Evolutionary conservation across 2,113 vertebrate species (phyloP), one percentile per base, ranked within the genome.

Genomic region (Tachysurus vachellii): DNA sequence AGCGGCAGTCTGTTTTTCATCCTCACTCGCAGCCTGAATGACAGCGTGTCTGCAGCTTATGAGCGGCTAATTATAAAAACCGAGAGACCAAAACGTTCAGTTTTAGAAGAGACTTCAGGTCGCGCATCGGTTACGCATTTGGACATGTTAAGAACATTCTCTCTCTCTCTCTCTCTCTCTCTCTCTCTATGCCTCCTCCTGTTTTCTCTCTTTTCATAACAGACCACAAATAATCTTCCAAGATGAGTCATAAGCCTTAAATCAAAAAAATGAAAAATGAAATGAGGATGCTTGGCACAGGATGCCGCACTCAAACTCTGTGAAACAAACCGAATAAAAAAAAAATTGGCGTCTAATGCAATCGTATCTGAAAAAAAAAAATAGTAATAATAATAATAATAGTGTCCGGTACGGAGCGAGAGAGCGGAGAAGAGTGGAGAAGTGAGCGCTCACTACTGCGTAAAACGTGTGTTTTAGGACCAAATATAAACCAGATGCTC

Each of bases 21-120:
- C 59, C 44, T 79, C n/a, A 21, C 71, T 80, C 57, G 70, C 31
- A 75, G 68, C 75, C 77, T 86, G 86, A 89, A 89, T 87, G 83
- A 88, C 86, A 87, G 89, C 86, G 82, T 88, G 80, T 75, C 86
- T 80, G 73, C 56, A 83, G 85, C 87, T 80, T 79, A 83, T 56
- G 50, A 83, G 61, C 71, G 77, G 61, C 87, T 86, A 88, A 86
- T 88, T 90, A 85, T 85, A 86, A 86, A 89, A 90, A 83, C 47
- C 59, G 14, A 75, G 84, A 88, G 75, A 88, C 31, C 76, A 77
- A 86, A 85, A 61, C 12, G 57, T 42, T 77, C 79, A 26, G 26
- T 68, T 88, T 81, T 88, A 71, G 80, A 68, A 50, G 86, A 68
- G 77, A 86, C 87, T 84, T 83, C 71, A 56, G 87, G 89, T 86